Evolutionary conservation across 2,113 vertebrate species (phyloP).

Genomic region (Eurypyga helias): DNA sequence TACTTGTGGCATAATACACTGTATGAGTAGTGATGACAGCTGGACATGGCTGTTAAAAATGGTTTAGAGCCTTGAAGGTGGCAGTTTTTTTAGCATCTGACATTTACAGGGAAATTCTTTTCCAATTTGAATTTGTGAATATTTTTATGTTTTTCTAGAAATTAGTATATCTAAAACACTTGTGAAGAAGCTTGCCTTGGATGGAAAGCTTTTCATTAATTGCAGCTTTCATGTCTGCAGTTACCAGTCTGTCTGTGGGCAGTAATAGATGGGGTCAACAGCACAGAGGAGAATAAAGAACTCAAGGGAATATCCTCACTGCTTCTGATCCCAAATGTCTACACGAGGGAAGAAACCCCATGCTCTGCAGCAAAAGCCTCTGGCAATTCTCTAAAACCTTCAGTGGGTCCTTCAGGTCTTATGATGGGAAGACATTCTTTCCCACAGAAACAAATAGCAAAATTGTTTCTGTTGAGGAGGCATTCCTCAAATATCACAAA

Average conservation of each 20-base stretch:
- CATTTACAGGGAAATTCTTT: conserved; percentile 1
- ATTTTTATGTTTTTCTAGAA: conserved; percentile 44
- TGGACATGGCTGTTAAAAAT: not conserved
- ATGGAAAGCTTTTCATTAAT: not conserved
- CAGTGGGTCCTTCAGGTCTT: not conserved
- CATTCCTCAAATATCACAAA: not conserved
- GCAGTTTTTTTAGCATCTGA: not conserved
- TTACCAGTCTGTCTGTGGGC: not conserved
- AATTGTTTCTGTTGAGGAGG: not conserved
- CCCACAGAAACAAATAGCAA: not conserved
- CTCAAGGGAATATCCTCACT: not conserved
- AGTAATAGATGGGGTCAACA: not conserved
- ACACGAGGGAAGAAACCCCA: not conserved
- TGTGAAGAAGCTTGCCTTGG: not conserved
- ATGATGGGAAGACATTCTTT: not conserved
- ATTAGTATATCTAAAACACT: not conserved
- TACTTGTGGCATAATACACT: not conserved
- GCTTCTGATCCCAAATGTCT: not conserved
- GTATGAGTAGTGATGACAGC: not conserved
- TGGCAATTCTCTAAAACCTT: not conserved
- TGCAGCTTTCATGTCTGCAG: not conserved
- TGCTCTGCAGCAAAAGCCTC: not conserved
- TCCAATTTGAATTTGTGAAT: not conserved
- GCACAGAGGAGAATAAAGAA: not conserved
- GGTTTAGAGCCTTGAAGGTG: not conserved